Evolutionary conservation across 2,797 vertebrate species (phyloP).

Genomic region (Agapornis canus): DNA sequence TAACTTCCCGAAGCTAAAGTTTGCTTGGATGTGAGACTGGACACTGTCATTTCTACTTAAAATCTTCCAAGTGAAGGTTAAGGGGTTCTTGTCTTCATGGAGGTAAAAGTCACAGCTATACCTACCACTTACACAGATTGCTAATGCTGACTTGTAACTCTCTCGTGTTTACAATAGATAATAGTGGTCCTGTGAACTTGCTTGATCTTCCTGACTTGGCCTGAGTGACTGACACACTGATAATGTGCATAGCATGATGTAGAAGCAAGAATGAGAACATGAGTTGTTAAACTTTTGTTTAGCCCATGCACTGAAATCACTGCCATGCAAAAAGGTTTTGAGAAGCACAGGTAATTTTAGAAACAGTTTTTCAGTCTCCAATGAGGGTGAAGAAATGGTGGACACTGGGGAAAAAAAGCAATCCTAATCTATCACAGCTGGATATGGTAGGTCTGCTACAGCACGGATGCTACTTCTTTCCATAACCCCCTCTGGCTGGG

Average conservation of each 20-base stretch:
- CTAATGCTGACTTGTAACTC: not conserved
- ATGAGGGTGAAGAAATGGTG: not conserved
- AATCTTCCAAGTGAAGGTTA: not conserved
- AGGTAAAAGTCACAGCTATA: not conserved
- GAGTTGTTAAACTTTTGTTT: not conserved
- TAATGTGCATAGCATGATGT: accelerated
- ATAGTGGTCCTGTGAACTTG: not conserved
- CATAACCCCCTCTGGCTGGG: not conserved
- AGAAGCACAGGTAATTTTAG: not conserved
- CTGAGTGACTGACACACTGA: not conserved
- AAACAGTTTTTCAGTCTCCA: not conserved
- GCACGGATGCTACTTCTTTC: not conserved
- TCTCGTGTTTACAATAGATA: not conserved
- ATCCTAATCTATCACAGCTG: not conserved
- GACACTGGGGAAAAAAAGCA: not conserved
- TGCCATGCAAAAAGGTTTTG: not conserved
- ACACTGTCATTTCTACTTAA: not conserved
- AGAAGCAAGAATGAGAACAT: not conserved
- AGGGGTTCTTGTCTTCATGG: not conserved
- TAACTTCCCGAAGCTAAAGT: not conserved
- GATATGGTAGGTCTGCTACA: not conserved
- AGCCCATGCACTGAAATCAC: not conserved
- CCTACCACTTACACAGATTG: not conserved
- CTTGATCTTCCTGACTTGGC: not conserved
- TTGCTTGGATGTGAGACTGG: not conserved